Evolutionary conservation across 92 coral and sea anemone genomes (phyloP), one percentile per base, ranked within the genome.

Genomic region (Diadumene lineata): DNA sequence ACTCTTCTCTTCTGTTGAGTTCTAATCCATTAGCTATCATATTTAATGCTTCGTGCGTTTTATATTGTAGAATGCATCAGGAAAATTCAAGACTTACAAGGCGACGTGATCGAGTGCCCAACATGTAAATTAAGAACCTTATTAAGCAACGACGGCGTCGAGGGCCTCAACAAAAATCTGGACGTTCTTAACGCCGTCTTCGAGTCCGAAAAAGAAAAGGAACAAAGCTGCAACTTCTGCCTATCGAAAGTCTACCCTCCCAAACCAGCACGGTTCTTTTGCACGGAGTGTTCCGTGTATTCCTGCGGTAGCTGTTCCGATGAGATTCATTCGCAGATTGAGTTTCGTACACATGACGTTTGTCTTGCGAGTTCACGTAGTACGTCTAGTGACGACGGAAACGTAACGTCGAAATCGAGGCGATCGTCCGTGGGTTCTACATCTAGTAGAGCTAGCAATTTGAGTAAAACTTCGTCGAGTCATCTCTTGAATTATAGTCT

Each of bases 241-340:
- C 79, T 88, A 21, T 82, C 85, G 30, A 96, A 96, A 80, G 97
- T 92, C 64, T 96, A 89, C 50, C 99, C 99, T n/a, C 93, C 99
- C 10, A 89, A 86, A 80, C 80, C 92, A 11, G 99, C 92, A 0
- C 88, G 98, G 2, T 85, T 96, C 31, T 86, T 81, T 43, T 96
- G 99, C 46, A 80, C 82, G 1, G 97, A 96, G 38, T 96, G 99
- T 75, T 92, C 86, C 7, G 93, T 96, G 27, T 84, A 70, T 22
- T 80, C 88, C 2, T 96, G 99, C 60, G 99, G 99, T 8, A 74
- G 84, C 51, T 96, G 99, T 34, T 96, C 93, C 11, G 99, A 96
- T 64, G 89, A 85, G 60, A 96, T 96, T 67, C 99, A 96, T 65
- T 89, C 94, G 6, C 96, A 89, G 56, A 25, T 96, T 66, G 97